Conservation (phyloP, 2,888 invertebrate species). For the Dusona sp. region DNA sequence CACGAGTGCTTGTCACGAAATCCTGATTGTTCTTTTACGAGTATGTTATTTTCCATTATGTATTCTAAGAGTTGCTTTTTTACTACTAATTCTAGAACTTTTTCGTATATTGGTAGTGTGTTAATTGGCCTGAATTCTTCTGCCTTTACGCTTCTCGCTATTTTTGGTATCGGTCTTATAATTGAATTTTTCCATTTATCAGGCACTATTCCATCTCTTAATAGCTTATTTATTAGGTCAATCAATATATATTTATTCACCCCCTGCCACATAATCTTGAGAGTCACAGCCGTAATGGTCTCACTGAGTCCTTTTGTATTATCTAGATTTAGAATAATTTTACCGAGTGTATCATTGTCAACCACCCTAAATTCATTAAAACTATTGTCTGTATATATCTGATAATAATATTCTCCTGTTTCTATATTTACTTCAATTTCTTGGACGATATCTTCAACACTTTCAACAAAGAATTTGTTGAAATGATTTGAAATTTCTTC, state of each 20-base stretch:
- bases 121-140: no score
- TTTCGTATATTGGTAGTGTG: no score
- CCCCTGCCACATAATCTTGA: background rate
- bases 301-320: slow-evolving; percentile 16
- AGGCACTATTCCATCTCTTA: slow-evolving; percentile 1
- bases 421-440: slow-evolving; percentile 1
- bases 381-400: background rate
- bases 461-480: slow-evolving; percentile 58
- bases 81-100: no score
- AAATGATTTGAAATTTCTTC: slow-evolving; percentile 66
- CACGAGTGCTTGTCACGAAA: no score
- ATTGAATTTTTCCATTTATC: background rate
- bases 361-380: slow-evolving; percentile 20
- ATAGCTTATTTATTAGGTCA: slow-evolving; percentile 18
- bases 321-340: slow-evolving; percentile 17
- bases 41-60: no score
- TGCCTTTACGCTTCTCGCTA: background rate
- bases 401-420: background rate
- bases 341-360: background rate
- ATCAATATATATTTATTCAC: background rate
- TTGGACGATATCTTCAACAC: slow-evolving; percentile 47
- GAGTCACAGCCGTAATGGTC: slow-evolving; percentile 8
- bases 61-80: no score
- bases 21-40: no score
- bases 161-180: slow-evolving; percentile 10